Base-by-base conservation (phyloP, 2,888 invertebrate species). In the Lymantria dispar region DNA sequence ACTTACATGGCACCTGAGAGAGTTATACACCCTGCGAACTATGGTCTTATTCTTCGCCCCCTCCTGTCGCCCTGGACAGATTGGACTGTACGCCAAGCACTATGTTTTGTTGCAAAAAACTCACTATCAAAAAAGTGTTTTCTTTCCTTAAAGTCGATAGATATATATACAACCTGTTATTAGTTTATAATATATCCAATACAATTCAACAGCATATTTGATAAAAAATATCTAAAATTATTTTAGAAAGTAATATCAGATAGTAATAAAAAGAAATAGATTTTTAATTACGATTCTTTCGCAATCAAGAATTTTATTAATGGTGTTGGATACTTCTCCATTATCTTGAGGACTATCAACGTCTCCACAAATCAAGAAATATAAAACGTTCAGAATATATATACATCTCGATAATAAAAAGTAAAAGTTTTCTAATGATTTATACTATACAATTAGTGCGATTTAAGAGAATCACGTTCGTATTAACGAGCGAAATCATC, bases 381-480 rank as follows among this genome's bases (percentile, higher is more conserved):
- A 64, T 56, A 56, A 63, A 69, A 68, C 52, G 49, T 58, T 64
- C 70, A 67, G 65, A 70, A 70, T 71, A 72, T 66, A 64, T 57
- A 49, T 44, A 47, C 50, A 22, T 22, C 3, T 59, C 45, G 58
- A 31, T 50, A 57, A 69, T 60, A 71, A 70, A 63, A 64, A 64
- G 55, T 10, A 43, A 58, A 55, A 44, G 58, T 56, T 60, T 43
- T 44, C 43, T 58, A 61, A 72, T 74, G 74, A 80, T 79, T 76
- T 75, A 75, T 64, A 58, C 22, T 50, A 50, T 52, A 73, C 76
- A 80, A 85, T 85, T 85, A 83, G 84, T 77, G 72, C 74, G 76
- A 83, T 84, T 85, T 80, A 79, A 78, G 63, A 80, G 68, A 76
- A 80, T 80, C 83, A 82, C 79, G 78, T 78, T 68, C 67, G 66